Conservation (phyloP, 1,140 invertebrate species). For the Camponotus floridanus region DNA sequence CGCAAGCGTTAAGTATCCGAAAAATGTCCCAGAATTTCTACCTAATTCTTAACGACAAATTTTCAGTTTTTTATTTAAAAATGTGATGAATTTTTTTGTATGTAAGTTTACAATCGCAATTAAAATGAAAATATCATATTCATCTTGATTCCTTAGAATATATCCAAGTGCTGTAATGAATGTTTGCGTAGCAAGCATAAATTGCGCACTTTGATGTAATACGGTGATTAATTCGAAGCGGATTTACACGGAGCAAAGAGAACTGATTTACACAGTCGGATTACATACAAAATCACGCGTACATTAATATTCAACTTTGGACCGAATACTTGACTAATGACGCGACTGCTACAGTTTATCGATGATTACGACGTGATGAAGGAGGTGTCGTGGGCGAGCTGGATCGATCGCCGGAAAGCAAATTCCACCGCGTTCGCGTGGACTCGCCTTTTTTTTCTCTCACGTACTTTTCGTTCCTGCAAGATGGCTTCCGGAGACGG, state of each 20-base stretch:
- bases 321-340: slow-evolving; percentile 59
- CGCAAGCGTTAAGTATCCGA: background rate
- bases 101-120: background rate
- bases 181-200: background rate
- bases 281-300: slow-evolving; percentile 49
- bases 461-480: slow-evolving; percentile 51
- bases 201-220: slow-evolving; percentile 10
- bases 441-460: slow-evolving; percentile 19
- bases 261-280: slow-evolving; percentile 18
- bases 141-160: background rate
- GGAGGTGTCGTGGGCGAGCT: slow-evolving; percentile 36
- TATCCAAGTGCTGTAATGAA: background rate
- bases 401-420: slow-evolving; percentile 40
- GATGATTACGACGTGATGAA: slow-evolving; percentile 44
- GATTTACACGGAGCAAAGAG: slow-evolving; percentile 12
- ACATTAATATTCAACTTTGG: slow-evolving; percentile 68
- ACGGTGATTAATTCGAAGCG: slow-evolving; percentile 46
- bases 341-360: slow-evolving; percentile 49
- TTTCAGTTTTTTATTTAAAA: background rate
- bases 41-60: background rate
- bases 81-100: background rate
- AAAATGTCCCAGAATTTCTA: slow-evolving; percentile 1
- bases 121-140: background rate
- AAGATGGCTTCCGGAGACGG: slow-evolving; percentile 37
- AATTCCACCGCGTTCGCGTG: background rate